Base-by-base conservation (phyloP, 92 coral and sea anemone species). In the Actinostola sp. region DNA sequence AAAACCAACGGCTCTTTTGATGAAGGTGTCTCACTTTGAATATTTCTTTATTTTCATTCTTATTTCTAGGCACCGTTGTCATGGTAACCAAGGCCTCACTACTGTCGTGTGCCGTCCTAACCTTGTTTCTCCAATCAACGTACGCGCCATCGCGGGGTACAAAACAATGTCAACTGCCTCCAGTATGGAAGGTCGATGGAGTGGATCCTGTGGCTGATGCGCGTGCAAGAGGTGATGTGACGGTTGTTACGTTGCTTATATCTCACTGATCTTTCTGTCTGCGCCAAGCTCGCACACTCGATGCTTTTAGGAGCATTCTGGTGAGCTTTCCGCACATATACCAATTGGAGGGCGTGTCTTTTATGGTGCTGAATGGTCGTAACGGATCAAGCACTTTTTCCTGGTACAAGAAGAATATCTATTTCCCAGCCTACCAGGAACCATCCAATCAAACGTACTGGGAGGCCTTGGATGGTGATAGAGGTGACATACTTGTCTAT, bases 221-320 rank as follows among this genome's bases (percentile, higher is more conserved):
- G 21, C 85, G 94, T 42, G 64, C 83, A 13, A 67, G 81, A 21
- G 88, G 88, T 29, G 82, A 89, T 57, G 86, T 89, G 57, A 83
- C 82, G 19, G 66, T 92, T 24, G 72, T 92, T 25, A 83, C 89
- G 45, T 73, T 89, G 61, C 71, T 89, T 38, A 70, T 81, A 6
- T 90, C 92, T 29, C 70, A 71, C 77, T 88, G 93, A 89, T 70
- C 56, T 54, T 77, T 85, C 83, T 92, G 97, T 46, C 91, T 56
- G 71, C 44, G 67, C 57, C 93, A 92, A 82, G 97, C 97, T 30
- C 58, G 54, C n/a, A 20, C 64, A n/a, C 80, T 89, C 73, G 79
- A 73, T 61, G 26, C 14, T 6, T 19, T 73, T 31, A 30, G 59
- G 29, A 2, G 10, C 23, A 15, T 12, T 8, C 67, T 72, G 35